Evolutionary conservation across 1,140 invertebrate genomes (phyloP).

Genomic region (Anastrepha ludens): DNA sequence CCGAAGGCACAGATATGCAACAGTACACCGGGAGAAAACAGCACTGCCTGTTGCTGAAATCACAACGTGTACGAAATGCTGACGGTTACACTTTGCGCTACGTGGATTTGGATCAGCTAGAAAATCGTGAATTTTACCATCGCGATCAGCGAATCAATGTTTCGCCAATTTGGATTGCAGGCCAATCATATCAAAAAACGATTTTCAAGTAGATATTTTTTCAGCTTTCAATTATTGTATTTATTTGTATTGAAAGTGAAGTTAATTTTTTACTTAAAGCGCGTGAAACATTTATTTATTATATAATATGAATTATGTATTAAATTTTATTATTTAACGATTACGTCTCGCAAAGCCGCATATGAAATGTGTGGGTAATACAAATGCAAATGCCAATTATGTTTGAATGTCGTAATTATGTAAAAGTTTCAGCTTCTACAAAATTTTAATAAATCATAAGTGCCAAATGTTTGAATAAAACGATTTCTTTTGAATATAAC

Average conservation of each 20-base stretch:
- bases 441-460: background rate
- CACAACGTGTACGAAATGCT: conserved; percentile 36
- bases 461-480: background rate
- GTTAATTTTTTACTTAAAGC: conserved; percentile 9
- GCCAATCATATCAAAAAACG: conserved; percentile 56
- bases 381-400: conserved; percentile 5
- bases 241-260: conserved; percentile 45
- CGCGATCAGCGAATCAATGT: conserved; percentile 51
- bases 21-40: background rate
- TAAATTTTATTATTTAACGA: background rate
- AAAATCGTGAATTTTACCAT: conserved; percentile 56
- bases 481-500: background rate
- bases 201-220: conserved; percentile 52
- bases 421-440: background rate
- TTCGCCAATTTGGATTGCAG: conserved; percentile 56
- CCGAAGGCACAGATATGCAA: background rate
- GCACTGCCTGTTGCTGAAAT: conserved; percentile 48
- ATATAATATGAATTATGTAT: background rate
- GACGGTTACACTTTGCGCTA: conserved; percentile 34
- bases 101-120: conserved; percentile 24
- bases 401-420: conserved; percentile 18
- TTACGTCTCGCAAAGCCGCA: background rate
- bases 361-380: background rate
- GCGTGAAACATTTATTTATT: background rate
- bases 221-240: conserved; percentile 11